A percentile compares a stretch with the other conserved stretches of the same genome.
These are phyloP conservation scores for Panagrolaimus sp. DNA, from an alignment of 1,140 invertebrate genomes.

Conservation along the genomic window DNA sequence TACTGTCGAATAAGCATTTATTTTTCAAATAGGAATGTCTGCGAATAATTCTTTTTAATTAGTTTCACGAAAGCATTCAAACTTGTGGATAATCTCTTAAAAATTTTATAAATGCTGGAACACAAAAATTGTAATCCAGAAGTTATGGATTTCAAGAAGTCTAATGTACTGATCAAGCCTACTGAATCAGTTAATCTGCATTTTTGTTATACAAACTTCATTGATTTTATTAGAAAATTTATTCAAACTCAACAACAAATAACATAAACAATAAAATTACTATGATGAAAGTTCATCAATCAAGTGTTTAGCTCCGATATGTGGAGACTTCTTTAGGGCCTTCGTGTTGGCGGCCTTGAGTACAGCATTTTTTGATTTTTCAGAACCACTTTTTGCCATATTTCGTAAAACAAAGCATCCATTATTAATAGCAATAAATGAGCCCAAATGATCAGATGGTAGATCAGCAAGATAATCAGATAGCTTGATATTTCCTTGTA, in stretches of 20 bases:
- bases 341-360: conserved; percentile 5
- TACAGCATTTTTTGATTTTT: conserved; percentile 11
- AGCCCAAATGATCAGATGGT: conserved; percentile 33
- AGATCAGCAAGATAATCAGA: conserved; percentile 33
- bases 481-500: conserved; percentile 25
- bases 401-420: conserved; percentile 41
- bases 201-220: no score
- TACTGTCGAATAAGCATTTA: no score
- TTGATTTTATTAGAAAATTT: no score
- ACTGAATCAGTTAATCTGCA: no score
- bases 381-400: conserved; percentile 24
- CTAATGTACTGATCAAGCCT: no score
- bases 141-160: no score
- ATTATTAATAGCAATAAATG: conserved; percentile 28
- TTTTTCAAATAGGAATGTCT: no score
- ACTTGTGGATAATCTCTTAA: no score
- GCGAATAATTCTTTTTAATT: no score
- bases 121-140: no score
- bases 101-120: no score
- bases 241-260: neutral
- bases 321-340: conserved; percentile 8
- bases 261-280: neutral
- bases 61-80: no score
- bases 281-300: conserved; percentile 9
- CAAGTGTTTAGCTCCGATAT: conserved; percentile 15